These are phyloP conservation scores for Leptopilina drosophilae DNA, from an alignment of 2,888 invertebrate species.

Conservation along the genomic window DNA sequence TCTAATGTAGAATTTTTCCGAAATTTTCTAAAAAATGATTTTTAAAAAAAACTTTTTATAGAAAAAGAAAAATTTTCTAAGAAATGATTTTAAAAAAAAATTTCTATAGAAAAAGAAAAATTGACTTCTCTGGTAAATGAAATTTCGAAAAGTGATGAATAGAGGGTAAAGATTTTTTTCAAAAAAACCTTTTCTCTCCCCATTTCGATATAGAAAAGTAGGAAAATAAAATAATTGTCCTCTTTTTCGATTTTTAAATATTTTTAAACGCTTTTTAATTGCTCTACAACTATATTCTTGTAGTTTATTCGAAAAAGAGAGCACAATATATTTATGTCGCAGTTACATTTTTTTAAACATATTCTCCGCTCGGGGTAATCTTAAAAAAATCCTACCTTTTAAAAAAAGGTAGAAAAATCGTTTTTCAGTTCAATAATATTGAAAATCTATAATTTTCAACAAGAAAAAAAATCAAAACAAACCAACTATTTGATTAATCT, in stretches of 20 bases:
- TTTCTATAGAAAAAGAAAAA: too few species aligned
- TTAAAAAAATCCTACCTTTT: not conserved
- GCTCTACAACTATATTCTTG: not conserved
- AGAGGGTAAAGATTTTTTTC: not conserved
- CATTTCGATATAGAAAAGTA: not conserved
- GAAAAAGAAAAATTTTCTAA: too few species aligned
- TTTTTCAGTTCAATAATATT: not conserved
- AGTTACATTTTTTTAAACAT: not conserved
- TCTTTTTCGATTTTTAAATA: not conserved
- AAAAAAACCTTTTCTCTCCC: not conserved
- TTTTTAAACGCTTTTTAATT: not conserved
- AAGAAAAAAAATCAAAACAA: not conserved
- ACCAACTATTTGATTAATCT: too few species aligned
- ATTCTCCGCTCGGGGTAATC: conserved; percentile 4
- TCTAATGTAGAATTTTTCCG: too few species aligned
- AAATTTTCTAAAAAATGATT: too few species aligned
- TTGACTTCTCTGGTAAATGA: too few species aligned
- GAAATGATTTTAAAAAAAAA: too few species aligned
- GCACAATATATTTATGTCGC: not conserved
- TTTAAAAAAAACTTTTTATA: too few species aligned
- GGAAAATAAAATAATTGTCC: not conserved
- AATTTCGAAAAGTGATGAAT: not conserved
- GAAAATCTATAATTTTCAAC: not conserved
- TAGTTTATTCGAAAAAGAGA: not conserved
- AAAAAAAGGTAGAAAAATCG: not conserved